Conservation (phyloP, 1,140 invertebrate species). For the Drosophila novamexicana region DNA sequence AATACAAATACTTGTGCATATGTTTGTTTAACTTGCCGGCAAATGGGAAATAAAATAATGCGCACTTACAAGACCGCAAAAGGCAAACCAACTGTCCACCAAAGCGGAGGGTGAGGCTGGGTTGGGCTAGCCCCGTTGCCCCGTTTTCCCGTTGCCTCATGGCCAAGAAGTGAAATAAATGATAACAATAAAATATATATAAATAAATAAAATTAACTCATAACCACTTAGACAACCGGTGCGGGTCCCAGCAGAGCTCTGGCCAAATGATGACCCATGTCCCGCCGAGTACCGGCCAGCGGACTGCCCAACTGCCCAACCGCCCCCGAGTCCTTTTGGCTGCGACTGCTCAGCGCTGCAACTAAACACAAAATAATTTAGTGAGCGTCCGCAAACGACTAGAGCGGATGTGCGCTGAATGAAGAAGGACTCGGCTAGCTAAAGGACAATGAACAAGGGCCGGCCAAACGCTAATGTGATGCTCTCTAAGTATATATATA, state of each 20-base stretch:
- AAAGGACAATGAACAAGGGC: slow-evolving; percentile 38
- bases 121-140: neutral
- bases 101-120: neutral
- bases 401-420: slow-evolving; percentile 48
- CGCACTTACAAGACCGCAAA: slow-evolving; percentile 41
- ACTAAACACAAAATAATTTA: slow-evolving; percentile 81
- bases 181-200: slow-evolving; percentile 81
- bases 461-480: slow-evolving; percentile 44
- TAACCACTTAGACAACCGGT: slow-evolving; percentile 76
- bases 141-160: neutral
- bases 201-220: slow-evolving; percentile 83
- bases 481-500: neutral
- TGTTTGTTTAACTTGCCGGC: slow-evolving; percentile 30
- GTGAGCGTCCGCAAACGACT: slow-evolving; percentile 52
- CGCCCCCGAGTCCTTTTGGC: neutral
- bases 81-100: slow-evolving; percentile 15
- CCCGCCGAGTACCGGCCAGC: slow-evolving; percentile 12
- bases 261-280: slow-evolving; percentile 28
- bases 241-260: slow-evolving; percentile 15
- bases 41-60: slow-evolving; percentile 48
- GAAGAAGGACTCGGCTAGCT: slow-evolving; percentile 8
- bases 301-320: neutral
- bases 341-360: slow-evolving; percentile 36
- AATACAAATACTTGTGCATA: slow-evolving; percentile 31
- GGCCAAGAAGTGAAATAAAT: slow-evolving; percentile 71